Conservation (phyloP, 2,888 invertebrate species). For the Drosophila quinaria region DNA sequence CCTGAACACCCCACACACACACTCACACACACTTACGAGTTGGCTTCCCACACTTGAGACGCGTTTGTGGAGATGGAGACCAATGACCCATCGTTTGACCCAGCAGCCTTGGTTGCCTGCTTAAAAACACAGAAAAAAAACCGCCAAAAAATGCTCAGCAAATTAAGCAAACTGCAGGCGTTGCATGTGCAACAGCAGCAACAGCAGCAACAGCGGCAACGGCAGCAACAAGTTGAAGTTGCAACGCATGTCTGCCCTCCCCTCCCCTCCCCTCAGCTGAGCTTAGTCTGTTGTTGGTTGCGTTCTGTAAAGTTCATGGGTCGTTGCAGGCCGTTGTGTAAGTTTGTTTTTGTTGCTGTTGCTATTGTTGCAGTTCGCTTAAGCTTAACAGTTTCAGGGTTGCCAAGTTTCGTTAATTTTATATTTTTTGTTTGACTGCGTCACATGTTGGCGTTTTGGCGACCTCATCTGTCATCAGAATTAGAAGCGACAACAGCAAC, state of each 20-base stretch:
- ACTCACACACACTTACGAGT: not conserved
- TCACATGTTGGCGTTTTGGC: slow-evolving; percentile 66
- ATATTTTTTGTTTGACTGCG: slow-evolving; percentile 50
- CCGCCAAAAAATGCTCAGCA: slow-evolving; percentile 37
- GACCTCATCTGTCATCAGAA: slow-evolving; percentile 80
- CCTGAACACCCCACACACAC: slow-evolving; percentile 19
- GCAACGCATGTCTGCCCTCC: slow-evolving; percentile 59
- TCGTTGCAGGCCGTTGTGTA: slow-evolving; percentile 56
- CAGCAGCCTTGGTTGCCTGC: slow-evolving; percentile 46
- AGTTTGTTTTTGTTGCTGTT: slow-evolving; percentile 21
- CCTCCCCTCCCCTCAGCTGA: not conserved
- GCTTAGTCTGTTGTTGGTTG: slow-evolving; percentile 7
- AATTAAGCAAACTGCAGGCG: slow-evolving; percentile 55
- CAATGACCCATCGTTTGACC: slow-evolving; percentile 56
- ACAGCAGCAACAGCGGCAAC: slow-evolving; percentile 16
- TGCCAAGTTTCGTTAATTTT: slow-evolving; percentile 62
- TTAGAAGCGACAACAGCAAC: slow-evolving; percentile 70
- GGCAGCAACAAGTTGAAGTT: slow-evolving; percentile 38
- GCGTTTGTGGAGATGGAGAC: slow-evolving; percentile 51
- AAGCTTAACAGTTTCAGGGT: slow-evolving; percentile 74
- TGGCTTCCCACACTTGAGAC: slow-evolving; percentile 61
- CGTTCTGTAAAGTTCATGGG: slow-evolving; percentile 76
- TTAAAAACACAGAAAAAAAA: slow-evolving; percentile 17
- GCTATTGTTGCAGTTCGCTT: slow-evolving; percentile 64
- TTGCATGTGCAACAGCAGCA: slow-evolving; percentile 49